Conservation (phyloP, 2,888 invertebrate genomes). For the Nephrotoma appendiculata region DNA sequence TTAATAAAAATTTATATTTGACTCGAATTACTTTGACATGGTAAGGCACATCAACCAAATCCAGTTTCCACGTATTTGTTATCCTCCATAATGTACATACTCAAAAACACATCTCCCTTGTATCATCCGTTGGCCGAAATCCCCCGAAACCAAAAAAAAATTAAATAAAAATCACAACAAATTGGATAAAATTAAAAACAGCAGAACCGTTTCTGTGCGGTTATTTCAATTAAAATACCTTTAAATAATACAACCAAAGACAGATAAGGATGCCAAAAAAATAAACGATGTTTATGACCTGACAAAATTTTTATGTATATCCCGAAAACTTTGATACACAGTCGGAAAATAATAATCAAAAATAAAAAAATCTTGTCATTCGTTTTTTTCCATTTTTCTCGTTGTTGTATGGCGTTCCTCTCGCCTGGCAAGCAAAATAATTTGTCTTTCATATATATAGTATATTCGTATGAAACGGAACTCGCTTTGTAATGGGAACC, state of each 20-base stretch:
- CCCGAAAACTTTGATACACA: not conserved
- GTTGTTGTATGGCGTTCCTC: no score
- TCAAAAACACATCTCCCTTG: not conserved
- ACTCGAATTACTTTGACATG: not conserved
- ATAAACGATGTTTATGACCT: not conserved
- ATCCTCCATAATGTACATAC: not conserved
- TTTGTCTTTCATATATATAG: not conserved
- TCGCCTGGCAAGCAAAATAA: not conserved
- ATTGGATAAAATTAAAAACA: not conserved
- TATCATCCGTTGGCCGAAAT: not conserved
- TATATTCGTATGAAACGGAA: not conserved
- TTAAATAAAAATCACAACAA: not conserved
- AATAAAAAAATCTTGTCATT: not conserved
- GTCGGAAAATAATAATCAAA: not conserved
- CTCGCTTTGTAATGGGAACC: not conserved
- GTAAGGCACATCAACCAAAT: not conserved
- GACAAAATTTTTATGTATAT: not conserved
- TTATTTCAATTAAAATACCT: not conserved
- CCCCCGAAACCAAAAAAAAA: no score
- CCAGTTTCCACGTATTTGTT: not conserved
- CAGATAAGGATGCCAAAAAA: not conserved
- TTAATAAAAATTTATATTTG: not conserved
- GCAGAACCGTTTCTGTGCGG: not conserved
- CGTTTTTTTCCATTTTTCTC: not conserved
- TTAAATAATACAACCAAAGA: not conserved